Conservation (phyloP, 2,113 vertebrate genomes). For the Hemiprocne comata region DNA sequence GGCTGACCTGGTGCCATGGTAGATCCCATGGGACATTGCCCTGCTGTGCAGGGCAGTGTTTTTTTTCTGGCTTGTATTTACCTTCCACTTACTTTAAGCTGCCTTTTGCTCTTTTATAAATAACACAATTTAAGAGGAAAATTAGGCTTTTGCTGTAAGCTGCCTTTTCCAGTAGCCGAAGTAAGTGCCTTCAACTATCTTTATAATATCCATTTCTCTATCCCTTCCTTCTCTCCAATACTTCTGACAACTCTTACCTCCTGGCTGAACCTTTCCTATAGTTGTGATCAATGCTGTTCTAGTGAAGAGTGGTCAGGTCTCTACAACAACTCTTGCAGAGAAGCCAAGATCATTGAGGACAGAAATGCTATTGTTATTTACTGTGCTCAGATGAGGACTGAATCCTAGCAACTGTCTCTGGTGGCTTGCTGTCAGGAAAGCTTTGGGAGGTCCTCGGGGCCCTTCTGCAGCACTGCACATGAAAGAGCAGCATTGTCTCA, state of each 20-base stretch:
- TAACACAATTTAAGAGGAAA: not conserved
- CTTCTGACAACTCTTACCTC: not conserved
- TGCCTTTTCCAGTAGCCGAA: not conserved
- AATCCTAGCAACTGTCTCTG: not conserved
- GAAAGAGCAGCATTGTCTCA: not conserved
- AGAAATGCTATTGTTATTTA: not conserved
- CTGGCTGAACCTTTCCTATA: not conserved
- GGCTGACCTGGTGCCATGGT: not conserved
- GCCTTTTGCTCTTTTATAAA: not conserved
- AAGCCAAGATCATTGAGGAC: not conserved
- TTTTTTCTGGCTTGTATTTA: not conserved
- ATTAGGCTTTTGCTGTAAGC: fast-evolving
- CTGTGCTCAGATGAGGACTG: not conserved
- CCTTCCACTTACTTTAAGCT: not conserved
- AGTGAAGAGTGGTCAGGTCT: not conserved
- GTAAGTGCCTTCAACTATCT: not conserved
- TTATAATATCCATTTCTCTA: not conserved
- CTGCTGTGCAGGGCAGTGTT: not conserved
- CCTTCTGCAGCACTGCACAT: not conserved
- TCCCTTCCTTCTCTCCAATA: not conserved
- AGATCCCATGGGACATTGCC: not conserved
- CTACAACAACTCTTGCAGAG: not conserved
- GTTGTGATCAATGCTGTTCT: not conserved
- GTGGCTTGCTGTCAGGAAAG: not conserved
- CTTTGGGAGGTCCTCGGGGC: not conserved